Evolutionary conservation across 2,797 vertebrate genomes (phyloP).

Genomic region (Sebastes kiyomatsui): DNA sequence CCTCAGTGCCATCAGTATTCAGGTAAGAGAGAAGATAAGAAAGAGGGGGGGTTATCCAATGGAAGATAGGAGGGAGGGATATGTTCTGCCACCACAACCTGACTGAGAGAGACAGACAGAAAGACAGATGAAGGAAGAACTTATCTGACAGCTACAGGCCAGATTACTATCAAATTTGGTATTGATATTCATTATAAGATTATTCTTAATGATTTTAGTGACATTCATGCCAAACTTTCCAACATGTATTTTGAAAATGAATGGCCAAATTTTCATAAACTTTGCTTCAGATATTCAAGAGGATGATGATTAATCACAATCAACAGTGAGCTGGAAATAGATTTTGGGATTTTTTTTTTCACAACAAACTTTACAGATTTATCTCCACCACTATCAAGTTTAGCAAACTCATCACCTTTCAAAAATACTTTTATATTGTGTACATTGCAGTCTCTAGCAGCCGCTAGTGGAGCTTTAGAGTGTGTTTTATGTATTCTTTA

Average conservation of each 20-base stretch:
- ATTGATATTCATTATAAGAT: neutral
- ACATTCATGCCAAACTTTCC: neutral
- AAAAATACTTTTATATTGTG: neutral
- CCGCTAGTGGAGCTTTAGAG: neutral
- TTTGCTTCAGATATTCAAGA: neutral
- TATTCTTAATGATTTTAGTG: neutral
- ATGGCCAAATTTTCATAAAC: neutral
- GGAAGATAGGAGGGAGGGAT: neutral
- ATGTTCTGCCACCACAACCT: neutral
- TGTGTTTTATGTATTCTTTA: neutral
- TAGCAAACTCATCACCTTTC: neutral
- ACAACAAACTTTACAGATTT: neutral
- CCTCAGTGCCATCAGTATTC: conserved; percentile 86
- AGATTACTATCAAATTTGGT: neutral
- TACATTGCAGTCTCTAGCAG: neutral
- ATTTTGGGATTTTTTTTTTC: neutral
- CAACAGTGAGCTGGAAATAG: neutral
- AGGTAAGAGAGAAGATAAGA: conserved; percentile 76
- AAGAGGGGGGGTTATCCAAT: neutral
- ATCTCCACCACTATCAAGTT: neutral
- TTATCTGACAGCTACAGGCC: neutral
- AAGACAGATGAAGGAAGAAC: neutral
- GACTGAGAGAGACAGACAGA: neutral
- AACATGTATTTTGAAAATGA: neutral
- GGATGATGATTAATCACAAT: neutral